These are phyloP conservation scores for Oryzias dopingdopingensis DNA, from an alignment of 2,797 vertebrate genomes.

Conservation along the genomic window DNA sequence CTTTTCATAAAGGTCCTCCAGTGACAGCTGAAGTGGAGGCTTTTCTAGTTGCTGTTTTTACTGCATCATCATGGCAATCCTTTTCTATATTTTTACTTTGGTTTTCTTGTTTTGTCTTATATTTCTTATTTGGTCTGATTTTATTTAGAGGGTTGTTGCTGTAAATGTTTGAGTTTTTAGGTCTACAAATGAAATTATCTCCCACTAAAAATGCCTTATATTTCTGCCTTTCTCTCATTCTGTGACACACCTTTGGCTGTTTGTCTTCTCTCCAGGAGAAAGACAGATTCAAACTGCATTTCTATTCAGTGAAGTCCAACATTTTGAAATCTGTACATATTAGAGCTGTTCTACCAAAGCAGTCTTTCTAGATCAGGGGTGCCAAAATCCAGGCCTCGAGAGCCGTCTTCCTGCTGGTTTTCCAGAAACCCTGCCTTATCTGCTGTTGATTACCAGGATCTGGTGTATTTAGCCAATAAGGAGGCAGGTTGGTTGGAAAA, in stretches of 20 bases:
- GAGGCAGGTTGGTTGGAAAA: too few relatives aligned
- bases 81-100: slow-evolving; percentile 10
- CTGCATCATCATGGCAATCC: slow-evolving; percentile 16
- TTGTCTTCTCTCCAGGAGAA: background rate
- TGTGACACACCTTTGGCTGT: slow-evolving; percentile 7
- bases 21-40: slow-evolving; percentile 18
- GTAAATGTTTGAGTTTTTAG: slow-evolving; percentile 5
- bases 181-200: slow-evolving; percentile 33
- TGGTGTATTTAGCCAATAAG: too few relatives aligned
- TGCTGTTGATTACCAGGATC: too few relatives aligned
- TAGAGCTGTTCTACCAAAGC: too few relatives aligned
- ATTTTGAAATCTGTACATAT: background rate
- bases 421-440: too few relatives aligned
- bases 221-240: slow-evolving; percentile 14
- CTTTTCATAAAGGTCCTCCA: slow-evolving; percentile 3
- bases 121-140: slow-evolving; percentile 12
- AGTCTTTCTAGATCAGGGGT: too few relatives aligned
- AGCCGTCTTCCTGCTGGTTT: too few relatives aligned
- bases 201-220: slow-evolving; percentile 27
- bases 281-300: background rate
- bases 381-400: too few relatives aligned
- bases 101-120: slow-evolving; percentile 8
- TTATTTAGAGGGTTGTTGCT: slow-evolving; percentile 13
- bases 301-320: background rate
- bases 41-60: slow-evolving; percentile 19